Evolutionary conservation across 2,888 invertebrate species (phyloP).

Genomic region (Hydrotaea cyrtoneurina): DNA sequence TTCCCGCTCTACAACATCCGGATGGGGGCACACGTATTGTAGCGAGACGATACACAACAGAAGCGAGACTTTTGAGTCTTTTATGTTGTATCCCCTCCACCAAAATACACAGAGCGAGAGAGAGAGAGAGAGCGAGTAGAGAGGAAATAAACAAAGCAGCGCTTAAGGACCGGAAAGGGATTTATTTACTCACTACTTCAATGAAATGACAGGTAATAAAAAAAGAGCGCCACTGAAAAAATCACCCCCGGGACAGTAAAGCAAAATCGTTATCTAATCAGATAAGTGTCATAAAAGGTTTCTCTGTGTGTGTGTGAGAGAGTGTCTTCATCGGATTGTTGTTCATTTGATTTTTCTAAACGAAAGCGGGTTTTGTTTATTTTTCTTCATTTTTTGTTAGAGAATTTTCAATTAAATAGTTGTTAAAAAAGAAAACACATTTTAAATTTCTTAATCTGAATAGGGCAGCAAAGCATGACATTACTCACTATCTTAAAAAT

Average conservation of each 20-base stretch:
- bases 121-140: background rate
- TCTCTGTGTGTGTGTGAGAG: too few species aligned
- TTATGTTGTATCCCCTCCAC: background rate
- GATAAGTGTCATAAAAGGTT: constrained; percentile 22
- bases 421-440: too few species aligned
- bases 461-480: too few species aligned
- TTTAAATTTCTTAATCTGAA: too few species aligned
- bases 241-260: background rate
- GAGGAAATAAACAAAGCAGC: background rate
- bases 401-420: too few species aligned
- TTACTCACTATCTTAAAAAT: too few species aligned
- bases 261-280: background rate
- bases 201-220: background rate
- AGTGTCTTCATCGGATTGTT: background rate
- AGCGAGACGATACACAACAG: constrained; percentile 12
- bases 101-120: background rate
- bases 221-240: background rate
- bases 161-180: constrained; percentile 17
- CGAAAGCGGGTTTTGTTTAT: background rate
- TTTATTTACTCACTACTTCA: constrained; percentile 21
- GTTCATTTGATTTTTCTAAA: background rate
- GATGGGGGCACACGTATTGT: too few species aligned
- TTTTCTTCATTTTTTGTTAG: background rate
- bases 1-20: background rate
- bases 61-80: background rate